Base-by-base conservation (phyloP, 2,797 vertebrate genomes). In the Diplodus sargus region DNA sequence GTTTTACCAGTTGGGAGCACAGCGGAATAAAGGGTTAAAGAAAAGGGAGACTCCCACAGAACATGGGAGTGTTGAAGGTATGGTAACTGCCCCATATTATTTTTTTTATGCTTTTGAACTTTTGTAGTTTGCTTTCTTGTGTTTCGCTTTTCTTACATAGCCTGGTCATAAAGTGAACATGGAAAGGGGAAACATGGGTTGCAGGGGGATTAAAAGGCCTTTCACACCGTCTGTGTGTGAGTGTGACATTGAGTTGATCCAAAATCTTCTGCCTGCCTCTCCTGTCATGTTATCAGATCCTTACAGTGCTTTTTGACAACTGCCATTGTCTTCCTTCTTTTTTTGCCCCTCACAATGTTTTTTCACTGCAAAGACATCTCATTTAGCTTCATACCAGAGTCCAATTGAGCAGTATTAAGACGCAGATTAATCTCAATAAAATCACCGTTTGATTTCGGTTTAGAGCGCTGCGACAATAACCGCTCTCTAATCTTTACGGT, bases 401-500 rank as follows among this genome's bases (percentile, higher is more conserved):
- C 69, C 80, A 59, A 57, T 68, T 87, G 81, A 86, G 74, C 69
- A 74, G 82, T 48, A 88, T 83, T 54, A 80, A 79, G 59, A 25
- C 43, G 2, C 56, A 60, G 87, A 86, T 90, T 91, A 88, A 89
- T 90, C 39, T 81, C 78, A 81, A 70, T 81, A 66, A 85, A 87
- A 91, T 85, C 79, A 79, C 84, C 79, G 79, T 88, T 87, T 86
- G 74, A 88, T 87, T 83, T 80, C 68, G 53, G 18, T 64, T 68
- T 68, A 61, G 71, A 83, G 65, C 42, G 15, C 63, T 71, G 70
- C 70, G 3, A 47, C 81, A 82, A 82, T 81, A 78, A 77, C 80
- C 28, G 8, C 61, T 56, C 73, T 85, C 83, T 91, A 90, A 87
- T 91, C 82, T 86, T 85, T 89, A 89, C 78, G 81, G 83, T 88